phyloP scores from a whole-genome alignment of 92 coral and sea anemone genomes.

The Galaxea fascicularis region DNA sequence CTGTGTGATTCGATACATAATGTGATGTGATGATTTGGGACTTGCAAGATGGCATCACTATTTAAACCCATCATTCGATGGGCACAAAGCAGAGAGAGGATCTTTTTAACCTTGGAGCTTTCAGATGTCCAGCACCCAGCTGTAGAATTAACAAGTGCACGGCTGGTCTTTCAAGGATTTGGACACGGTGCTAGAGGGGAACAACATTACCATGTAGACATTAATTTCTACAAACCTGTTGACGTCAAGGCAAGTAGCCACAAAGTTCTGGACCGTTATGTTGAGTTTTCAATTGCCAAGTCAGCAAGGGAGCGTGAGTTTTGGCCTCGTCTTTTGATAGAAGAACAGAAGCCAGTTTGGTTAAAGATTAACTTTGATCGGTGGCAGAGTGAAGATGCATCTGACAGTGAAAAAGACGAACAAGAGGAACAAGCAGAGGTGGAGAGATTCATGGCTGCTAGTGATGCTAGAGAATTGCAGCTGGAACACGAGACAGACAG shows the following conservation, averaged over 20 bases:
- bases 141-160: constrained; percentile 77
- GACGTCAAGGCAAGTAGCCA: constrained; percentile 80
- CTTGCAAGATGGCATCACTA: constrained; percentile 75
- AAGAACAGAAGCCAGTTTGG: constrained; percentile 84
- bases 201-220: constrained; percentile 71
- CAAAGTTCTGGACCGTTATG: constrained; percentile 83
- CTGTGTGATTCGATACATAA: not conserved
- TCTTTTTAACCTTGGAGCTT: constrained; percentile 82
- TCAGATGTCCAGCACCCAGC: constrained; percentile 83
- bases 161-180: constrained; percentile 84
- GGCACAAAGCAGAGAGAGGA: constrained; percentile 88
- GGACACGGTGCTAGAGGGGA: constrained; percentile 92
- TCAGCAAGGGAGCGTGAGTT: constrained; percentile 72
- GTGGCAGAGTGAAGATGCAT: constrained; percentile 84
- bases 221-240: constrained; percentile 73
- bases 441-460: constrained; percentile 63
- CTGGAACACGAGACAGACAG: constrained; percentile 47
- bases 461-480: constrained; percentile 42
- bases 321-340: constrained; percentile 79
- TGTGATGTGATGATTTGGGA: not conserved
- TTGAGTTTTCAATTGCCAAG: constrained; percentile 83
- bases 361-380: constrained; percentile 85
- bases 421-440: constrained; percentile 50
- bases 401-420: constrained; percentile 72
- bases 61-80: constrained; percentile 84